Conservation (phyloP, 2,113 vertebrate genomes). For the Neogale vison region DNA sequence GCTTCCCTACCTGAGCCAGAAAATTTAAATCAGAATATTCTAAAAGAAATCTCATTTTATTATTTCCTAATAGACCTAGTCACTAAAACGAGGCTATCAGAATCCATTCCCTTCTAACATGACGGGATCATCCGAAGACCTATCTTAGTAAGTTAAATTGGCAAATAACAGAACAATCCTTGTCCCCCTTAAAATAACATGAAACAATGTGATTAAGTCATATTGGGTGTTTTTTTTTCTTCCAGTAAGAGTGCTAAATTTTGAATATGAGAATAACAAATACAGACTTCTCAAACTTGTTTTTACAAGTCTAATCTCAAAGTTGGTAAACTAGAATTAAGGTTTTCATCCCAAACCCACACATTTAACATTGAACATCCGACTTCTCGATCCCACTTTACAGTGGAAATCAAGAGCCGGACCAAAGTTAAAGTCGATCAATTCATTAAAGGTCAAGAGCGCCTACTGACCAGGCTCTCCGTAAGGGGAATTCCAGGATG, state of each 20-base stretch:
- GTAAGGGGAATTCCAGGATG: neutral
- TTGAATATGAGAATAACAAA: constrained; percentile 32
- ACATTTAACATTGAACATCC: neutral
- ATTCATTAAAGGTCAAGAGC: neutral
- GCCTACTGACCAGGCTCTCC: neutral
- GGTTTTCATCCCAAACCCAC: neutral
- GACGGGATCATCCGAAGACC: neutral
- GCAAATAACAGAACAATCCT: neutral
- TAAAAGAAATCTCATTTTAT: constrained; percentile 4
- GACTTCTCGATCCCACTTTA: neutral
- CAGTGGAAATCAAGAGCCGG: neutral
- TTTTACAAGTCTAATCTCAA: neutral
- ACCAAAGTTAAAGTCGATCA: neutral
- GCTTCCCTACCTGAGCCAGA: constrained; percentile 1
- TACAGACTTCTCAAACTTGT: neutral
- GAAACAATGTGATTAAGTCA: neutral
- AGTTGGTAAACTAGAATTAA: neutral
- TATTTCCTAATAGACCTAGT: neutral
- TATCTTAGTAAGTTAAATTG: neutral
- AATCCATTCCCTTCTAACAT: neutral
- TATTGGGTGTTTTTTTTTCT: neutral
- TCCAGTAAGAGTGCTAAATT: neutral
- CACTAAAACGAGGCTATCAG: constrained; percentile 7
- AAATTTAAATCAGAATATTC: constrained; percentile 13
- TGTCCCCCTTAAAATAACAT: neutral